phyloP scores from a whole-genome alignment of 2,888 invertebrate genomes.

The Rotaria macrura region DNA sequence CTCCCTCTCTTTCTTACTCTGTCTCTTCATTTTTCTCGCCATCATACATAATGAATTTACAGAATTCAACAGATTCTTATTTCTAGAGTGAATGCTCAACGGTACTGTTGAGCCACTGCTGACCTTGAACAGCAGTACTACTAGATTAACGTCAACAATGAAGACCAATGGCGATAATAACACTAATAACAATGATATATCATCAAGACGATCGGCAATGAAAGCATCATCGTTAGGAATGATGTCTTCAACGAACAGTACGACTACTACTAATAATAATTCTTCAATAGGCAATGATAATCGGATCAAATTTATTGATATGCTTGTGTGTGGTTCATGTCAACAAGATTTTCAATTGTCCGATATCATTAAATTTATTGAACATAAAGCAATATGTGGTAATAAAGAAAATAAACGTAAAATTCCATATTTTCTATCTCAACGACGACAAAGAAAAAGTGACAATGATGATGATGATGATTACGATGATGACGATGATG shows the following conservation, averaged over 20 bases:
- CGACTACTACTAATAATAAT: neutral
- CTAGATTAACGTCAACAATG: neutral
- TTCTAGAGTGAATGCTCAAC: conserved; percentile 6
- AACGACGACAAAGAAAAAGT: neutral
- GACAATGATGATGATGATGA: conserved; percentile 22
- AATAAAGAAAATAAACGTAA: conserved; percentile 15
- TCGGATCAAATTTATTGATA: conserved; percentile 24
- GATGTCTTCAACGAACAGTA: neutral
- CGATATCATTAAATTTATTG: conserved; percentile 29
- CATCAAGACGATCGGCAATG: neutral
- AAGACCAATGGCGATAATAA: neutral
- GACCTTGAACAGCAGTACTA: neutral
- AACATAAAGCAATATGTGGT: conserved; percentile 27
- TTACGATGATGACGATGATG: neutral
- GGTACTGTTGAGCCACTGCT: conserved; percentile 15
- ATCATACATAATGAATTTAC: neutral
- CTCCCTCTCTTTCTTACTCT: too few species aligned
- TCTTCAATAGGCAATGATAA: neutral
- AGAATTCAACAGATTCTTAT: neutral
- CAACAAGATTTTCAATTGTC: conserved; percentile 30
- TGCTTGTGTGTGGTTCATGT: conserved; percentile 31
- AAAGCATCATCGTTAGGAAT: neutral
- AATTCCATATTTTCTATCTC: conserved; percentile 20
- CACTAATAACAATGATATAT: neutral
- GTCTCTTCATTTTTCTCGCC: neutral